These are phyloP conservation scores for Rhipidura dahli DNA, from an alignment of 2,113 vertebrate genomes.

Conservation along the genomic window DNA sequence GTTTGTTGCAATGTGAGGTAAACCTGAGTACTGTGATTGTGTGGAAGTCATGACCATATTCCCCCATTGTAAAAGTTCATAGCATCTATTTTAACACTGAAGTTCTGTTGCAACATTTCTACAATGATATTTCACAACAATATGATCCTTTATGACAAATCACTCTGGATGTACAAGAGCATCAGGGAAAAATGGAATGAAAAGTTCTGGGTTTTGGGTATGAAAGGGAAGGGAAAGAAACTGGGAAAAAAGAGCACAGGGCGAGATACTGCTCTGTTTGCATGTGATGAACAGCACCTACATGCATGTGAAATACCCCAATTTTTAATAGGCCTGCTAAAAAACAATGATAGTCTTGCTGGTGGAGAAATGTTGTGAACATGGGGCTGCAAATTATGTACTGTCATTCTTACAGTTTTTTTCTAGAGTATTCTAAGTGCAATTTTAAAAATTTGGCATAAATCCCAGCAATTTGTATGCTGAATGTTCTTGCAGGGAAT, in stretches of 20 bases:
- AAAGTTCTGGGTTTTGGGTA: neutral
- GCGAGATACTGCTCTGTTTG: neutral
- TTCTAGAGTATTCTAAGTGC: neutral
- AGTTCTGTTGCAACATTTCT: neutral
- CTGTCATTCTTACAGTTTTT: neutral
- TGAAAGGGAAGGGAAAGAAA: neutral
- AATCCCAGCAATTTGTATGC: neutral
- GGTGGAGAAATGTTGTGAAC: neutral
- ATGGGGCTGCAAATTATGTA: neutral
- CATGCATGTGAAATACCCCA: neutral
- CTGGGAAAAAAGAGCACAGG: neutral
- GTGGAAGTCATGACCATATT: neutral
- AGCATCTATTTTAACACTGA: neutral
- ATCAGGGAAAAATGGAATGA: neutral
- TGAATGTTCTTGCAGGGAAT: neutral
- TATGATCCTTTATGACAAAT: neutral
- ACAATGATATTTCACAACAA: neutral
- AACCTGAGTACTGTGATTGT: neutral
- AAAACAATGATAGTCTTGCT: neutral
- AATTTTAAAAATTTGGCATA: neutral
- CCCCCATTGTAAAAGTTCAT: neutral
- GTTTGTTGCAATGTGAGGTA: neutral
- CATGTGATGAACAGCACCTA: rapidly evolving
- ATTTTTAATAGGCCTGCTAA: neutral
- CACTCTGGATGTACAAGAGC: neutral